Evolutionary conservation across 2,888 invertebrate genomes (phyloP), one percentile per base, ranked within the genome.

Genomic region (Polyommatus iphigenia): DNA sequence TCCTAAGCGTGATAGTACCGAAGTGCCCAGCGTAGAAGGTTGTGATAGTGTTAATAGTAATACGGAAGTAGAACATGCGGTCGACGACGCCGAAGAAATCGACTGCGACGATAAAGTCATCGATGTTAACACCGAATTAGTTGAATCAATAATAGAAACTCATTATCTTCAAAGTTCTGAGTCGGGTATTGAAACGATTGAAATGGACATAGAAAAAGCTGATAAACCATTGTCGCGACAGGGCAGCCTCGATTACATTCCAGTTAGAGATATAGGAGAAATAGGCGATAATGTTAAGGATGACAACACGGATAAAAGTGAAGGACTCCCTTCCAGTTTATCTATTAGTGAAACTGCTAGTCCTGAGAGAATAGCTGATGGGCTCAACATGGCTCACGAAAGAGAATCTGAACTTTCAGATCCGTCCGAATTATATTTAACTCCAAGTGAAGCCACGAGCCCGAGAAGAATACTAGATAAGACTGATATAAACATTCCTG

Each of bases 381-480:
- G 85, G 75, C 86, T 90, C 41, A 89, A 90, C 81, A 83, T 91
- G 15, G 83, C 84, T 32, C 84, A 92, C 29, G 94, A 96, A 84
- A 93, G 95, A 81, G 96, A 96, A 87, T 93, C 95, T 62, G 94
- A 95, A 80, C 94, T 96, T 76, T 96, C 96, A 81, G 96, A 96
- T 87, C 95, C 95, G 80, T 96, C 96, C 76, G 96, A 96, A 84
- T 92, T 96, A 79, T 96, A 96, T 85, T 88, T 96, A 80, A 96
- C 96, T 76, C 96, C 96, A 32, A 96, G 96, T 67, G 96, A 96
- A 87, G 92, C 95, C 62, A 94, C 94, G 82, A 94, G 94, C 82
- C 94, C 94, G 81, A 91, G 90, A 84, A 92, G 89, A 88, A 85
- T 84, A 80, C 87, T 87, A 86, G 93, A 93, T 83, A 93, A 93